Conservation (phyloP, 2,113 vertebrate species). For the Microtus richardsoni region DNA sequence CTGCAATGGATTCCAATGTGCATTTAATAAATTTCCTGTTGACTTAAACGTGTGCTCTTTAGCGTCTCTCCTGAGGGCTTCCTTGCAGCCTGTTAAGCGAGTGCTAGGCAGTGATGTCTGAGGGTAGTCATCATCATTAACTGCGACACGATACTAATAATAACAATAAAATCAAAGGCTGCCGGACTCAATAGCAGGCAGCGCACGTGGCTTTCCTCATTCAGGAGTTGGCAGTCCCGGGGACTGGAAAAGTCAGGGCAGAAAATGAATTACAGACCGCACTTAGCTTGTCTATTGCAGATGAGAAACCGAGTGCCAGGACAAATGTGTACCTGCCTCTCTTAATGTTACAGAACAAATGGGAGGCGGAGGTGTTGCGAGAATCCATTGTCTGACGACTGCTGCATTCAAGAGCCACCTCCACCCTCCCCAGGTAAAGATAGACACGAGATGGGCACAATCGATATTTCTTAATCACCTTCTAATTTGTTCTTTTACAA, state of each 20-base stretch:
- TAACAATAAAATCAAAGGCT: background rate
- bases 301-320: slow-evolving; percentile 1
- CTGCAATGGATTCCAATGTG: background rate
- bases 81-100: background rate
- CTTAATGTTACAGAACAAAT: background rate
- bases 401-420: background rate
- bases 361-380: background rate
- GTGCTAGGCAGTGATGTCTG: background rate
- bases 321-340: background rate
- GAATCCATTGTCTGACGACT: background rate
- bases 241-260: background rate
- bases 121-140: background rate
- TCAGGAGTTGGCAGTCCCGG: background rate
- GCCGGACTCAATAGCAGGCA: background rate
- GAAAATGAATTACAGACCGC: background rate
- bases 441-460: background rate
- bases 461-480: background rate
- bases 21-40: background rate
- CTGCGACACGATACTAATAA: background rate
- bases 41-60: background rate
- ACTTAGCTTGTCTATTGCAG: background rate
- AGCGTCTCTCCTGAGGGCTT: background rate
- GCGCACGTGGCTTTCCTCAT: background rate
- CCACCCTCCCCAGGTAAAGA: background rate
- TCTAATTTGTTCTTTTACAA: background rate